Conservation (phyloP, 2,888 invertebrate species). For the Antheraea yamamai region DNA sequence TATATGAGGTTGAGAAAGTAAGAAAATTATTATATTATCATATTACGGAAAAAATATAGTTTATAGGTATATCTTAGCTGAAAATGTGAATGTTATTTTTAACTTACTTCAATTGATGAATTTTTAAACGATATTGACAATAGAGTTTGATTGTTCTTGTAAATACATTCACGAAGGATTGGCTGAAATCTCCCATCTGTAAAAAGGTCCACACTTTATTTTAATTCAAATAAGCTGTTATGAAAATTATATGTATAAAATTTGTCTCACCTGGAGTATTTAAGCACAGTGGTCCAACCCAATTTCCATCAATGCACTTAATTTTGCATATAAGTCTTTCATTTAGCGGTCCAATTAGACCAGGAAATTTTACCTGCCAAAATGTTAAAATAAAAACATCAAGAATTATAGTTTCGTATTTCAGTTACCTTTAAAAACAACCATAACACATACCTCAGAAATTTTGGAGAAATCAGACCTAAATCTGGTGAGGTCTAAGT, state of each 20-base stretch:
- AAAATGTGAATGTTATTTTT: background rate
- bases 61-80: no score
- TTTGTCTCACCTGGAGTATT: conserved; percentile 85
- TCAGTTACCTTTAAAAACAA: background rate
- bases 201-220: conserved; percentile 35
- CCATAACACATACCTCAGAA: conserved; percentile 60
- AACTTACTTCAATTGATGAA: conserved; percentile 86
- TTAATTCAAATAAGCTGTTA: background rate
- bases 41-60: background rate
- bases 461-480: conserved; percentile 75
- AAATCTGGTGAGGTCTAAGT: conserved; percentile 68
- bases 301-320: conserved; percentile 91
- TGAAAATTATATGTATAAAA: conserved; percentile 9
- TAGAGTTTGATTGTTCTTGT: conserved; percentile 86
- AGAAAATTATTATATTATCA: background rate
- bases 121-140: conserved; percentile 88
- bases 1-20: background rate
- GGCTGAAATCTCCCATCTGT: conserved; percentile 90
- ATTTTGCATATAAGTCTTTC: conserved; percentile 90
- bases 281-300: conserved; percentile 92
- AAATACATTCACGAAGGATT: conserved; percentile 87
- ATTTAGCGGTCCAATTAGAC: conserved; percentile 87
- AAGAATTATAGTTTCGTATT: background rate
- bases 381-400: conserved; percentile 17
- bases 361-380: conserved; percentile 87